Percentiles rank a stretch among this genome's conserved stretches.
phyloP scores from a whole-genome alignment of 1,140 invertebrate species.

The Euwallacea similis region DNA sequence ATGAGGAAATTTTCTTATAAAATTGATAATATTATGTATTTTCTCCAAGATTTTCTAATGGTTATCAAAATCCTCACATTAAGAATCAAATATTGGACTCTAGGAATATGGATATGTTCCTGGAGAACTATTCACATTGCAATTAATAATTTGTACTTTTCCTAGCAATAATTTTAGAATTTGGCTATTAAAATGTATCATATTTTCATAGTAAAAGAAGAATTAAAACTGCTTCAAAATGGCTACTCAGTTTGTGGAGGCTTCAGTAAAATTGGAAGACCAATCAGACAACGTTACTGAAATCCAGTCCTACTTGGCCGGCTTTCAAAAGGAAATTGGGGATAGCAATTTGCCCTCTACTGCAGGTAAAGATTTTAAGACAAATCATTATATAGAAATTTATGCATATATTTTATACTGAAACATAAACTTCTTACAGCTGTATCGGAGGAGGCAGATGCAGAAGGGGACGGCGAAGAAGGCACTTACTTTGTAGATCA shows the following conservation, averaged over 20 bases:
- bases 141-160: too few species aligned
- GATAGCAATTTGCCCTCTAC: constrained; percentile 51
- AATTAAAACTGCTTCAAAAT: constrained; percentile 37
- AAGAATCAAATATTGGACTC: too few species aligned
- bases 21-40: too few species aligned
- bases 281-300: constrained; percentile 66
- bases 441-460: constrained; percentile 53
- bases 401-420: neutral
- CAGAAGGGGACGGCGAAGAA: constrained; percentile 58
- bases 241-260: constrained; percentile 48
- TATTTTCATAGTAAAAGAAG: constrained; percentile 18
- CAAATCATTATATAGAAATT: neutral
- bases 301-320: constrained; percentile 80
- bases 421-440: constrained; percentile 19
- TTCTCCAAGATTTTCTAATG: too few species aligned
- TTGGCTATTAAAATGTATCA: neutral
- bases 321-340: constrained; percentile 83
- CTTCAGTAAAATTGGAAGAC: constrained; percentile 53
- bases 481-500: constrained; percentile 78
- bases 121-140: too few species aligned
- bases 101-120: too few species aligned
- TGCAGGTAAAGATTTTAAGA: neutral
- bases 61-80: too few species aligned
- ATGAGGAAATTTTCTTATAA: too few species aligned
- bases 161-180: too few species aligned